These are phyloP conservation scores for Cyclophora punctaria DNA, from an alignment of 2,888 invertebrate genomes.

Conservation along the genomic window DNA sequence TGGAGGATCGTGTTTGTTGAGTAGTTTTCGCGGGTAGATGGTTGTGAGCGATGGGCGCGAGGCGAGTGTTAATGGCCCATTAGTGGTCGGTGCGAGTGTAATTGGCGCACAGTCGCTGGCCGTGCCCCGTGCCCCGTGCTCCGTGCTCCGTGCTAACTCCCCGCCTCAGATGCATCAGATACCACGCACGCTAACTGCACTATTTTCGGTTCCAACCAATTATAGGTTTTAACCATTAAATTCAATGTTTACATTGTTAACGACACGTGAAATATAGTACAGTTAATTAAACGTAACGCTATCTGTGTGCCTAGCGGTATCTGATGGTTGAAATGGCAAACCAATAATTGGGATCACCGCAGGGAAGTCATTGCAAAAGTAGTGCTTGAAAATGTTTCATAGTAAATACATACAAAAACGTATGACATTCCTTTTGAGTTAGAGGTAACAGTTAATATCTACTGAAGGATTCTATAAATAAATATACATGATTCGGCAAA, in stretches of 20 bases:
- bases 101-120: slow-evolving; percentile 43
- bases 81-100: slow-evolving; percentile 53
- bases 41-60: slow-evolving; percentile 45
- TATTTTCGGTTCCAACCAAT: slow-evolving; percentile 35
- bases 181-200: slow-evolving; percentile 50
- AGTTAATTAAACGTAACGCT: neutral
- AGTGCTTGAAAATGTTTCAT: too few relatives aligned
- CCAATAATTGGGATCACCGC: too few relatives aligned
- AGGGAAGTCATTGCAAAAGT: too few relatives aligned
- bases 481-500: too few relatives aligned
- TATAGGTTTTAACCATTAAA: slow-evolving; percentile 9
- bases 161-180: slow-evolving; percentile 47
- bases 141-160: slow-evolving; percentile 25
- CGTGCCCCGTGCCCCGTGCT: slow-evolving; percentile 29
- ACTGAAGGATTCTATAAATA: too few relatives aligned
- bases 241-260: neutral
- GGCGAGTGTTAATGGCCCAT: slow-evolving; percentile 68
- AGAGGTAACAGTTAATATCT: too few relatives aligned
- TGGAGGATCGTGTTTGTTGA: slow-evolving; percentile 14
- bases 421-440: too few relatives aligned
- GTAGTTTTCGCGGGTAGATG: slow-evolving; percentile 27
- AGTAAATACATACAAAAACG: too few relatives aligned
- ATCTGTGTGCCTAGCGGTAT: neutral
- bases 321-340: neutral
- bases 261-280: neutral